Conservation (phyloP, 92 coral and sea anemone genomes). For the Phymanthus crucifer region DNA sequence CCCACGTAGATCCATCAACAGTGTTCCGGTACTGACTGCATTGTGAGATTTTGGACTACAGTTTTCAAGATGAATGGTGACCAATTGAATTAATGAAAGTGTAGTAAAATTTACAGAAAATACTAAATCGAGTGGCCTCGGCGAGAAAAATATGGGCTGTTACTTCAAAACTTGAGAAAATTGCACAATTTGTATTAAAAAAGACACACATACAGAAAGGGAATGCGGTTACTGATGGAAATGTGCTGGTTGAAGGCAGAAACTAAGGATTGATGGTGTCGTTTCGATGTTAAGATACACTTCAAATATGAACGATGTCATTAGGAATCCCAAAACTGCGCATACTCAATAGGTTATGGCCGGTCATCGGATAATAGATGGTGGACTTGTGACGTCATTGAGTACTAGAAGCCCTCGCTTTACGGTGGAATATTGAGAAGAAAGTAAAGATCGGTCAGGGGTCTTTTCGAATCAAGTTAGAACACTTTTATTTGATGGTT, state of each 20-base stretch:
- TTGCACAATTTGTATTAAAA: too few relatives aligned
- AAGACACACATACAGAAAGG: too few relatives aligned
- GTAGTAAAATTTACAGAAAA: too few relatives aligned
- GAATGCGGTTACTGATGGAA: not conserved
- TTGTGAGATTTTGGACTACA: too few relatives aligned
- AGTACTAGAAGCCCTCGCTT: not conserved
- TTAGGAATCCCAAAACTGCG: not conserved
- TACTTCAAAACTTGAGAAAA: not conserved
- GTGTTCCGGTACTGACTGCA: too few relatives aligned
- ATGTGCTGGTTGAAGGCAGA: not conserved
- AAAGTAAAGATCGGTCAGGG: not conserved
- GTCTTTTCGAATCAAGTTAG: not conserved
- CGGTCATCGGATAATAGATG: slow-evolving; percentile 5
- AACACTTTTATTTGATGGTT: not conserved
- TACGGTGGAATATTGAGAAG: not conserved
- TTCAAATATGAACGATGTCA: not conserved
- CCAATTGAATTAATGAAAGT: too few relatives aligned
- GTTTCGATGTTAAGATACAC: not conserved
- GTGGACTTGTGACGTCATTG: not conserved
- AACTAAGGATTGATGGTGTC: slow-evolving; percentile 5
- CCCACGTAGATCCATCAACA: too few relatives aligned
- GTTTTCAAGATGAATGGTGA: too few relatives aligned
- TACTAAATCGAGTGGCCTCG: too few relatives aligned
- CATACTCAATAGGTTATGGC: not conserved
- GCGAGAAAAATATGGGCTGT: not conserved